These are phyloP conservation scores for Aleadryas rufinucha DNA, from an alignment of 2,113 vertebrate genomes.

Conservation along the genomic window DNA sequence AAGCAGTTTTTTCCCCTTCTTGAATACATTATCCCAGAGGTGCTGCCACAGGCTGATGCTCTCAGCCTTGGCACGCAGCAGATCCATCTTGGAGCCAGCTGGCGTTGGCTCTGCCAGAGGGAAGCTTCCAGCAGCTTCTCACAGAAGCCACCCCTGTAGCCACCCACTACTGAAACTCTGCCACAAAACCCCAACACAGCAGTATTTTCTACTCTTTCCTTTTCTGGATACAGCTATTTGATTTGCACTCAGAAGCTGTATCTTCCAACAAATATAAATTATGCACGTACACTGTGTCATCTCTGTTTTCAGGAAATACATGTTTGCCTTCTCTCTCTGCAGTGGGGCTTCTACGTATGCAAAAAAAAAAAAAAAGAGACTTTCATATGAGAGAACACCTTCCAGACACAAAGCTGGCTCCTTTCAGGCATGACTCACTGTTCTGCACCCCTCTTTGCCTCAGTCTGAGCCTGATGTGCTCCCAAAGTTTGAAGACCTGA, in stretches of 20 bases:
- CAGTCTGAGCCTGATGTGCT: neutral
- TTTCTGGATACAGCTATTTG: neutral
- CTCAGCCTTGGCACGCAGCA: neutral
- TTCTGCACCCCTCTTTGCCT: neutral
- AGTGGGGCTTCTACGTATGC: neutral
- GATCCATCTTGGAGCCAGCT: neutral
- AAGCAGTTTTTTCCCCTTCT: neutral
- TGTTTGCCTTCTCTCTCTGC: neutral
- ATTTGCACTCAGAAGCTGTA: neutral
- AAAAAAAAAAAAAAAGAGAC: neutral
- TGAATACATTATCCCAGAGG: neutral
- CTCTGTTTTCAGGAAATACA: neutral
- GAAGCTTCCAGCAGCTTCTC: neutral
- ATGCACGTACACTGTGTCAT: neutral
- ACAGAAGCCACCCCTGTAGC: neutral
- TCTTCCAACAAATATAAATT: neutral
- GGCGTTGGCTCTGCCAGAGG: rapidly evolving
- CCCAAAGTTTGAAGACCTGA: neutral
- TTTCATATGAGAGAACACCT: neutral
- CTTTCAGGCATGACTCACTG: neutral
- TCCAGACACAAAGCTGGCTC: neutral
- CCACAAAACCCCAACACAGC: neutral
- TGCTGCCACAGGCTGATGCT: neutral
- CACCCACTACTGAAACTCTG: neutral
- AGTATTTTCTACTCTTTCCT: neutral